Evolutionary conservation across 2,888 invertebrate genomes (phyloP), one percentile per base, ranked within the genome.

Genomic region (Cyrtodaria siliqua): DNA sequence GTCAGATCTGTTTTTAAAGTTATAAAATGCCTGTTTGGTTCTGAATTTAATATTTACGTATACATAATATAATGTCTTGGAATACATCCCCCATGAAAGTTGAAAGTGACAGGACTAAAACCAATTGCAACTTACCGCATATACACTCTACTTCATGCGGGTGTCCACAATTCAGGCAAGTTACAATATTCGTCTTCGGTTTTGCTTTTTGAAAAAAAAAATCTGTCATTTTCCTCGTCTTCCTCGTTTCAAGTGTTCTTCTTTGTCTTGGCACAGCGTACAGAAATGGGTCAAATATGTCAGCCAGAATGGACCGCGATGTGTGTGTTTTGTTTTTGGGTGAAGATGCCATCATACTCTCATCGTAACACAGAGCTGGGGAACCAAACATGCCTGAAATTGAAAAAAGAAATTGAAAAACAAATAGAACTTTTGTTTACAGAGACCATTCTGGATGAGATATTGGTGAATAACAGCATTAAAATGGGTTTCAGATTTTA

Each of bases 111-210:
- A 26, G 6, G 9, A 6, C 24, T 42, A 40, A 24, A 27, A n/a
- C n/a, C n/a, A n/a, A n/a, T n/a, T n/a, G n/a, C n/a, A n/a, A 60
- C 87, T 85, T 84, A 97, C 97, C 95, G 93, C 98, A 98, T 53
- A 98, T 94, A 56, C 95, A 94, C 55, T 96, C 95, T 68, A 95
- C 94, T 93, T 97, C 96, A 92, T 97, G 95, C 93, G 96, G 95
- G 92, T 96, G 95, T 0, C 98, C 98, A 93, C 98, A 98, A 53
- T 95, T 95, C 78, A 95, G 94, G 89, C 98, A 98, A 0, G 95
- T 94, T 79, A 96, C 93, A 33, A 98, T 94, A 92, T 96, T 95
- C 2, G 94, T 96, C 91, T 96, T 97, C 0, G 96, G 95, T 26
- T 94, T 94, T 16, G 96, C 90, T 77, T 95, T 94, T 93, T 97